These are phyloP conservation scores for Oscheius onirici DNA, from an alignment of 2,888 invertebrate species.

Conservation along the genomic window DNA sequence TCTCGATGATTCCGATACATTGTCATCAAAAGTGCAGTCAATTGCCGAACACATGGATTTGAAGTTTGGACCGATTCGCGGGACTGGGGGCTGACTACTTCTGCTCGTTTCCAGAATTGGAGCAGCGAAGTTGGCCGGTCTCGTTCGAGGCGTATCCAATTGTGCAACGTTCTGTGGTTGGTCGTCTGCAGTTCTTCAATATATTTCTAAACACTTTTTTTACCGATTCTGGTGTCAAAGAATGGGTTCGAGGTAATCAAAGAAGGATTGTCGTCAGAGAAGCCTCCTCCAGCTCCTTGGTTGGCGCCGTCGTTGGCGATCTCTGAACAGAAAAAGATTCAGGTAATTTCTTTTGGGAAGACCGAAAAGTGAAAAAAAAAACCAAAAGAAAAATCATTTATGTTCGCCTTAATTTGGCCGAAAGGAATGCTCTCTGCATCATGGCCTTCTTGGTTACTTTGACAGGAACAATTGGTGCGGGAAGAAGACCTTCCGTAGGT, in stretches of 20 bases:
- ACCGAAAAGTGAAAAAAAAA: background rate
- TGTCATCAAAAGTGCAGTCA: constrained; percentile 55
- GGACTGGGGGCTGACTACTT: constrained; percentile 26
- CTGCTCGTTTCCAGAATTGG: constrained; percentile 22
- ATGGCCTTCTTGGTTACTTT: constrained; percentile 56
- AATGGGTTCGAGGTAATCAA: background rate
- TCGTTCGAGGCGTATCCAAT: background rate
- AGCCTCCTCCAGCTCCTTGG: constrained; percentile 57
- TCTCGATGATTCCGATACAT: constrained; percentile 3
- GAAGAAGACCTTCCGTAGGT: constrained; percentile 31
- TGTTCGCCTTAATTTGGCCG: constrained; percentile 3
- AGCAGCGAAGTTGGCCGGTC: constrained; percentile 23
- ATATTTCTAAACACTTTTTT: too few species aligned
- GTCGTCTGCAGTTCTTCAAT: background rate
- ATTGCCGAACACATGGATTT: constrained; percentile 47
- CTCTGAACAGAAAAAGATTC: constrained; percentile 38
- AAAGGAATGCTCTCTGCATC: constrained; percentile 28
- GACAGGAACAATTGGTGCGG: constrained; percentile 59
- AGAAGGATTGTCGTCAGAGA: constrained; percentile 35
- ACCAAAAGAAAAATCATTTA: background rate
- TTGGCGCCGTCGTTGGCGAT: constrained; percentile 51
- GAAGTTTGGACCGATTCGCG: constrained; percentile 52
- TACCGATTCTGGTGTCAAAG: background rate
- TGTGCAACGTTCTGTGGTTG: background rate
- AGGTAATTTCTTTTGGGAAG: background rate